Conservation (phyloP, 2,113 vertebrate species). For the Pterocles burchelli region DNA sequence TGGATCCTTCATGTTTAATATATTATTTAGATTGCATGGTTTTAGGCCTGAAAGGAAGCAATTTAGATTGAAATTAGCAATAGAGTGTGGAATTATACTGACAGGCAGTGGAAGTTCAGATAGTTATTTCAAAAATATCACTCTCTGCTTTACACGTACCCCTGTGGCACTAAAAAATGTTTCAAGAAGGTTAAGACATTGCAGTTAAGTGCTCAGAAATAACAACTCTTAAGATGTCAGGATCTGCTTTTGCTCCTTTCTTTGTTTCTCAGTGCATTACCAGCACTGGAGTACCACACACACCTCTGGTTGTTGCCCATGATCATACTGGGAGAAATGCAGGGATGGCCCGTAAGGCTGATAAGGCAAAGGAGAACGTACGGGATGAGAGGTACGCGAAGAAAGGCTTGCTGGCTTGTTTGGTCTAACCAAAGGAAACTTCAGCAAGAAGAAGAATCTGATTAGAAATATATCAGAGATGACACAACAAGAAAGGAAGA, state of each 20-base stretch:
- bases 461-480: not conserved
- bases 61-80: constrained; percentile 61
- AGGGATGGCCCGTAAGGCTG: not conserved
- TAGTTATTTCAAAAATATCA: constrained; percentile 22
- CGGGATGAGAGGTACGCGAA: not conserved
- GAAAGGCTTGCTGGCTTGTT: not conserved
- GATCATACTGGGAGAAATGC: not conserved
- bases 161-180: constrained; percentile 15
- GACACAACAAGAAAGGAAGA: not conserved
- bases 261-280: not conserved
- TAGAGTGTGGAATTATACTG: constrained; percentile 40
- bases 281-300: not conserved
- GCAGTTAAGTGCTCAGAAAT: constrained; percentile 8
- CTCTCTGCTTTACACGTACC: not conserved
- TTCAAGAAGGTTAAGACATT: not conserved
- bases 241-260: not conserved
- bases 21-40: constrained; percentile 66
- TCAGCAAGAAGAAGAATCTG: not conserved
- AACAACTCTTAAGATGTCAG: not conserved
- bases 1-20: constrained; percentile 68
- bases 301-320: not conserved
- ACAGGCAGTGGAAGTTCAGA: constrained; percentile 39
- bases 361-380: not conserved
- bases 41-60: constrained; percentile 61
- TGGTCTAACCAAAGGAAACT: not conserved